phyloP scores from a whole-genome alignment of 2,113 vertebrate species.

The Puffinus mauretanicus region DNA sequence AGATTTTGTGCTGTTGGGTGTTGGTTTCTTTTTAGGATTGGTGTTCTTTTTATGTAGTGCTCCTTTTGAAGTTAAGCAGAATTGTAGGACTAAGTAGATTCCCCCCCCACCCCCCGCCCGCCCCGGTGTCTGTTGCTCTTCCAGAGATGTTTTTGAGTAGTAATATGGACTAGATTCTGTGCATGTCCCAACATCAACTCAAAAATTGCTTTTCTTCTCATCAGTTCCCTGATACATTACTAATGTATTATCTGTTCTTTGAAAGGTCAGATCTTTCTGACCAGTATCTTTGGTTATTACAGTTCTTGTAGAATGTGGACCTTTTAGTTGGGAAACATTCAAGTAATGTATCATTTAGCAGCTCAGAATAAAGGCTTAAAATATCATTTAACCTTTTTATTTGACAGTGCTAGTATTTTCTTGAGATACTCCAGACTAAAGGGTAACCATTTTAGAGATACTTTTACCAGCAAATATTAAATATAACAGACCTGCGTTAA shows the following conservation, averaged over 20 bases:
- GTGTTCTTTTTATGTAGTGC: neutral
- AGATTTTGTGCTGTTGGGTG: neutral
- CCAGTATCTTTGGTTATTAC: neutral
- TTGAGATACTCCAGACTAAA: neutral
- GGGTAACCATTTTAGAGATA: neutral
- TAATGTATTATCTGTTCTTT: neutral
- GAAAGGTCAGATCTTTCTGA: constrained; percentile 17
- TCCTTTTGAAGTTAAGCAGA: neutral
- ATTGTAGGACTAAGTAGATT: neutral
- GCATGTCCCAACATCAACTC: neutral
- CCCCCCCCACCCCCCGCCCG: too few relatives aligned
- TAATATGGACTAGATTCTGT: neutral
- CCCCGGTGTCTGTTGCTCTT: neutral
- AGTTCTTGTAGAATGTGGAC: neutral
- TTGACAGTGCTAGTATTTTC: neutral
- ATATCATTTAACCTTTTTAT: constrained; percentile 16
- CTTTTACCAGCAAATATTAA: neutral
- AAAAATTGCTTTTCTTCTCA: neutral
- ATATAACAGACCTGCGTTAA: neutral
- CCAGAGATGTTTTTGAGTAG: neutral
- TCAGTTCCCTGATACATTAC: neutral
- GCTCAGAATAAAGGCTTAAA: neutral
- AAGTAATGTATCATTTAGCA: neutral
- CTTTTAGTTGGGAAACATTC: neutral
- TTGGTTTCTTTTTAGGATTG: neutral